Evolutionary conservation across 2,888 invertebrate species (phyloP).

Genomic region (Anoncus sp.): DNA sequence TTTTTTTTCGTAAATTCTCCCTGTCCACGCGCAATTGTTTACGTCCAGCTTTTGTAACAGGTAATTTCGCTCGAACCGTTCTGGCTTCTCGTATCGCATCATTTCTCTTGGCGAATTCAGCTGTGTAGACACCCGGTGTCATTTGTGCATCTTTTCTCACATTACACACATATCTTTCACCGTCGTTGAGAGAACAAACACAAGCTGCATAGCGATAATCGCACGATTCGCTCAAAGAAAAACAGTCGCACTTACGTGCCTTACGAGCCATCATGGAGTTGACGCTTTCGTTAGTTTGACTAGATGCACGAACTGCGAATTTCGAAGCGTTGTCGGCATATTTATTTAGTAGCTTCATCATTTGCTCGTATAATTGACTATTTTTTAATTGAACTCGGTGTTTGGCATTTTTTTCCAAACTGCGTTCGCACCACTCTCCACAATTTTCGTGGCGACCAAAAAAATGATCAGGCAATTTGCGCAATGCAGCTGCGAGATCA

Average conservation of each 20-base stretch:
- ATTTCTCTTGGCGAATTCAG: neutral
- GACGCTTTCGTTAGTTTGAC: slow-evolving; percentile 10
- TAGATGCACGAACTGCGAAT: slow-evolving; percentile 7
- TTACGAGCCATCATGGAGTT: slow-evolving; percentile 35
- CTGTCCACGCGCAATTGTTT: slow-evolving; percentile 4
- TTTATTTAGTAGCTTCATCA: slow-evolving; percentile 1
- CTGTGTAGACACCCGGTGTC: neutral
- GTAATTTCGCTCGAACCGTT: neutral
- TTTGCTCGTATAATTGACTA: neutral
- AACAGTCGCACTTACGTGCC: slow-evolving; percentile 25
- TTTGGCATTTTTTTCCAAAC: neutral
- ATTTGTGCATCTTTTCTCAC: neutral
- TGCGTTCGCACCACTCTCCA: slow-evolving; percentile 39
- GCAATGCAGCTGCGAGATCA: slow-evolving; percentile 36
- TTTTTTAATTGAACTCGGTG: slow-evolving; percentile 3
- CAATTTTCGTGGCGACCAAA: slow-evolving; percentile 37
- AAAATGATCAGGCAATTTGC: slow-evolving; percentile 48
- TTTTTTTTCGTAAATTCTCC: slow-evolving; percentile 33
- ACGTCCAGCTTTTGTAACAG: neutral
- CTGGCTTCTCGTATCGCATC: neutral
- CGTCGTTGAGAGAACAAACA: slow-evolving; percentile 11
- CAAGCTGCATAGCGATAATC: slow-evolving; percentile 27
- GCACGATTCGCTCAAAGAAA: slow-evolving; percentile 11
- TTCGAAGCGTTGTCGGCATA: slow-evolving; percentile 21
- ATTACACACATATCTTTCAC: slow-evolving; percentile 7